Base-by-base conservation (phyloP, 2,113 vertebrate genomes). In the Salvator merianae region DNA sequence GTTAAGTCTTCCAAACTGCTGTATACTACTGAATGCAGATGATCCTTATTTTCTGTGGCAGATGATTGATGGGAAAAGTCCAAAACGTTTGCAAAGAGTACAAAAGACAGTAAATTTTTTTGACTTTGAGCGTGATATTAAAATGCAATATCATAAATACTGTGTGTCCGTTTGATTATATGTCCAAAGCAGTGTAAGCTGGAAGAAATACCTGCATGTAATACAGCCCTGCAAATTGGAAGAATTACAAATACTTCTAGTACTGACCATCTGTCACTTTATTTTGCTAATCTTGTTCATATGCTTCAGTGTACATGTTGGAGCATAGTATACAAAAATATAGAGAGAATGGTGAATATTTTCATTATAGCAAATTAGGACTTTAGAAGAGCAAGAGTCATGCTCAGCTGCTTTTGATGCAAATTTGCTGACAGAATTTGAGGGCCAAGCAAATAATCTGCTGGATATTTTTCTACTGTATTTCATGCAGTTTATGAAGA, bases 391-490 rank as follows among this genome's bases (percentile, higher is more conserved):
- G 28, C 20, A 70, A 36, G 16, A 36, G 53, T 16, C 79, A 69
- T 16, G 62, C 71, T 47, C 79, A 47, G 0, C 85, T 88, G 12
- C 12, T 84, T 74, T 85, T 71, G n/a, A 1, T 28, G 71, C 34
- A 65, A 77, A 71, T 38, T 38, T 20, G 72, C 24, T 79, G 22
- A 22, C 34, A 24, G 53, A 55, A 59, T 70, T 77, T 32, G 28
- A 86, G 70, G 80, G 69, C 81, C 85, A 71, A 69, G 40, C n/a
- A 34, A n/a, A n/a, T n/a, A n/a, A 73, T 83, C 28, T n/a, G 50
- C 66, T 79, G 32, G 83, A 86, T 87, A 79, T 90, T 81, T 89
- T 76, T 1, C 43, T 40, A 81, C 85, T 88, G 18, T 86, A 89
- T 90, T 83, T 85, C 10, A 79, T 90, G 83, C 91, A 79, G 28